Conservation (phyloP, 2,113 vertebrate species). For the Cyprinus carpio region DNA sequence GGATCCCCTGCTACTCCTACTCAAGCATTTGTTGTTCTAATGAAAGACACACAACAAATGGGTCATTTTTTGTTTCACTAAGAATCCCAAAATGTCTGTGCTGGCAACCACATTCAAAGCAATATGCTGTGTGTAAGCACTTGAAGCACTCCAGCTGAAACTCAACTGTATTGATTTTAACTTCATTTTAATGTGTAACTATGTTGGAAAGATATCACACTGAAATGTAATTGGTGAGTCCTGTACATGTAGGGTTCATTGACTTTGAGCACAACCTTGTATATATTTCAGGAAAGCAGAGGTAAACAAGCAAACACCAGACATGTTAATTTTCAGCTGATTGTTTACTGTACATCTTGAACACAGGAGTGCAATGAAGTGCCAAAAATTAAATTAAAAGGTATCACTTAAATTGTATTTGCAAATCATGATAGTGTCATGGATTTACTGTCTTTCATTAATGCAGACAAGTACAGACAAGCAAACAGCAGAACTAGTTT, state of each 20-base stretch:
- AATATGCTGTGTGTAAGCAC: background rate
- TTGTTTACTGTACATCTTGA: background rate
- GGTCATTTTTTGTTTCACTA: no score
- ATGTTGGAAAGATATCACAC: background rate
- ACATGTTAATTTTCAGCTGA: background rate
- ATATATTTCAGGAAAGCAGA: background rate
- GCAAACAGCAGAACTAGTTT: no score
- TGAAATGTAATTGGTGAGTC: constrained; percentile 6
- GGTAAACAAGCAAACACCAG: no score
- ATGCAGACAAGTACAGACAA: background rate
- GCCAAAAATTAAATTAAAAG: background rate
- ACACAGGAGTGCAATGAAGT: background rate
- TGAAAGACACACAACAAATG: background rate
- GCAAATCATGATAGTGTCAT: background rate
- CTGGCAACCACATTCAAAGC: background rate
- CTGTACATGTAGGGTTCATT: background rate
- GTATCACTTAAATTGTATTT: no score
- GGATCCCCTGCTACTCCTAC: background rate
- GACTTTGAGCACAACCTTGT: background rate
- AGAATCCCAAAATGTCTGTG: background rate
- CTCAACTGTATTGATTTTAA: constrained; percentile 1
- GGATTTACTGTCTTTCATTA: background rate
- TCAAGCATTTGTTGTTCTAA: background rate
- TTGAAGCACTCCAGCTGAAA: constrained; percentile 8
- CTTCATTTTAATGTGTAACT: background rate